Conservation (phyloP, 2,888 invertebrate species). For the Acrocyrtus sp. region DNA sequence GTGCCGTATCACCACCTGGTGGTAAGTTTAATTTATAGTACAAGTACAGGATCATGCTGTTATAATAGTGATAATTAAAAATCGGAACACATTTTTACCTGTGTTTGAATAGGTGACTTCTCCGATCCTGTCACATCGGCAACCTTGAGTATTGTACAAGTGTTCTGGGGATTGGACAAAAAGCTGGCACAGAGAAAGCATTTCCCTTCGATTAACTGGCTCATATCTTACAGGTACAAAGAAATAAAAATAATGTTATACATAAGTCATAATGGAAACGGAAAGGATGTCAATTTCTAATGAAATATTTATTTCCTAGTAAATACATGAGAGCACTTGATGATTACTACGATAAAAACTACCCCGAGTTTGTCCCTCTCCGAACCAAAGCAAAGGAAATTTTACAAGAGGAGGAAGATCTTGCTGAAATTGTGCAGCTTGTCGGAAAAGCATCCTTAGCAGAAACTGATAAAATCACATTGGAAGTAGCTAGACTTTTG, state of each 20-base stretch:
- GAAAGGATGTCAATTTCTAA: background rate
- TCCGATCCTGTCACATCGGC: conserved; percentile 99
- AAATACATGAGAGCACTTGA: conserved; percentile 99
- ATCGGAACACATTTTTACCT: too few species aligned
- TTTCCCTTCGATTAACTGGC: conserved; percentile 99
- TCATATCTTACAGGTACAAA: conserved; percentile 89
- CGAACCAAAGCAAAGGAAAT: conserved; percentile 95
- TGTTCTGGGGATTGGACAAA: conserved; percentile 99
- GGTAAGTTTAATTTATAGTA: conserved; percentile 66
- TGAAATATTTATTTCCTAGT: conserved; percentile 68
- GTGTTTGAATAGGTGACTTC: conserved; percentile 79
- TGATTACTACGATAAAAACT: conserved; percentile 99
- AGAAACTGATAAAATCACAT: conserved; percentile 98
- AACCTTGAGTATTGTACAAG: conserved; percentile 98
- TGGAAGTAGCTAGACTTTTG: conserved; percentile 97
- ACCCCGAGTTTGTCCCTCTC: conserved; percentile 94
- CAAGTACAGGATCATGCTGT: background rate
- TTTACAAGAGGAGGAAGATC: conserved; percentile 97
- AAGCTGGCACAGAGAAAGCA: conserved; percentile 99
- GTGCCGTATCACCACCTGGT: conserved; percentile 99
- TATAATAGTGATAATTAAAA: too few species aligned
- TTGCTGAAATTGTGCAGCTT: conserved; percentile 99
- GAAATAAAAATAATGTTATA: background rate
- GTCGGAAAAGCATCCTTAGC: conserved; percentile 99
- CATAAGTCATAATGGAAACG: background rate